A percentile compares a stretch with the other conserved stretches of the same genome.
phyloP scores from a whole-genome alignment of 2,888 invertebrate species.

The Rhagium mordax region DNA sequence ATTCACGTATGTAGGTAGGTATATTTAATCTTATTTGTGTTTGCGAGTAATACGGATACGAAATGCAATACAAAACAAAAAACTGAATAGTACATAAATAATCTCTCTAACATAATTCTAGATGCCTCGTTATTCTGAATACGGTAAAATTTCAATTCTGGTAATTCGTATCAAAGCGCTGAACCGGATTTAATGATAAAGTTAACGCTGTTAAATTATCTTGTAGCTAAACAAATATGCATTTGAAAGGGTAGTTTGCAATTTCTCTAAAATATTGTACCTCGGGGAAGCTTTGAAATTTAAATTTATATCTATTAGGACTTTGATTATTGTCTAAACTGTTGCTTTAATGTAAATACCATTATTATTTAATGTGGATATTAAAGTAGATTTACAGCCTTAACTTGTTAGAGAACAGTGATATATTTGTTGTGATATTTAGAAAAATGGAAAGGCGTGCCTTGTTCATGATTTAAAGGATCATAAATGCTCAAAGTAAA shows the following conservation, averaged over 20 bases:
- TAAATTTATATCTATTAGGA: slow-evolving; percentile 32
- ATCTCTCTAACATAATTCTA: slow-evolving; percentile 11
- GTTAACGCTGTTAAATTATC: slow-evolving; percentile 31
- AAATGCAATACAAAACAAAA: background rate
- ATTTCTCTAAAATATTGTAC: slow-evolving; percentile 31
- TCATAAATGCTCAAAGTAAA: background rate
- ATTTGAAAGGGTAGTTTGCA: slow-evolving; percentile 33
- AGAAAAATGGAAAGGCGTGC: background rate
- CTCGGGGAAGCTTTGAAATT: slow-evolving; percentile 29
- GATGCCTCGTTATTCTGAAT: slow-evolving; percentile 14
- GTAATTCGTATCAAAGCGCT: slow-evolving; percentile 29
- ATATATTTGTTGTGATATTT: background rate
- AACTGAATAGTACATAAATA: background rate
- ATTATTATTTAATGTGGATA: slow-evolving; percentile 23
- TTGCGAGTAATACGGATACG: too few species aligned
- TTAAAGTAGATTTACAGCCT: slow-evolving; percentile 9
- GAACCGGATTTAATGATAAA: slow-evolving; percentile 25
- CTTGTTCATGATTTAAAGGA: background rate
- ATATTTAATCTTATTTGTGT: too few species aligned
- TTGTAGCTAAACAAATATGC: slow-evolving; percentile 30
- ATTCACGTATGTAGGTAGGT: background rate
- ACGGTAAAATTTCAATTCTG: slow-evolving; percentile 24
- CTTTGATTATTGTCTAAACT: slow-evolving; percentile 31
- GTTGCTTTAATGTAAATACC: slow-evolving; percentile 31
- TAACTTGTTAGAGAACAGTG: background rate